A percentile compares a stretch with the other conserved stretches of the same genome.
Evolutionary conservation across 2,888 invertebrate genomes (phyloP).

Genomic region (Drosophila atroscutellata): DNA sequence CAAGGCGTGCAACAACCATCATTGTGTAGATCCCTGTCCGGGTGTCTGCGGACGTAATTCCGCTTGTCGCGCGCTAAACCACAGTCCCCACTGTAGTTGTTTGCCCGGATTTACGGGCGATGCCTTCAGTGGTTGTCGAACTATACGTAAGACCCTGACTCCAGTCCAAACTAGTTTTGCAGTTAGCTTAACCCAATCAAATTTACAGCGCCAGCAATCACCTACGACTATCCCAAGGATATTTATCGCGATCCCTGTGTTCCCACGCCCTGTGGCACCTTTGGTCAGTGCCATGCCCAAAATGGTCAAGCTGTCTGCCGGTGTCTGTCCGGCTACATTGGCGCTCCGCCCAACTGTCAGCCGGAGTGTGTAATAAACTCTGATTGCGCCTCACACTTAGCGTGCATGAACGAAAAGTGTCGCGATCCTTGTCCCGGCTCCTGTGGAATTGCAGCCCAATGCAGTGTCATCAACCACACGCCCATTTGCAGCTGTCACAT

Average conservation of each 20-base stretch:
- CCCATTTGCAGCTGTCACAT: constrained; percentile 88
- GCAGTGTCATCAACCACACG: constrained; percentile 87
- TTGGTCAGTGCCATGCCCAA: constrained; percentile 87
- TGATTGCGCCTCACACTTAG: constrained; percentile 88
- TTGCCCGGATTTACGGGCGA: constrained; percentile 88
- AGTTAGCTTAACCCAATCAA: constrained; percentile 15
- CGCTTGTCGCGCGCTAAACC: constrained; percentile 86
- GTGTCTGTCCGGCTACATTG: constrained; percentile 87
- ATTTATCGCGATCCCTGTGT: constrained; percentile 87
- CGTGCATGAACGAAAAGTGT: constrained; percentile 89
- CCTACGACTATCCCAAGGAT: constrained; percentile 67
- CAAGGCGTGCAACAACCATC: constrained; percentile 88
- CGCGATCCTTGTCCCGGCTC: constrained; percentile 89
- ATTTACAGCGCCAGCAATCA: constrained; percentile 66
- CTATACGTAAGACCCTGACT: constrained; percentile 84
- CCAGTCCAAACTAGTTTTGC: background rate
- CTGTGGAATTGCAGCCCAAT: constrained; percentile 87
- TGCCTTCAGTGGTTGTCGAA: constrained; percentile 87
- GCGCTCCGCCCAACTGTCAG: constrained; percentile 89
- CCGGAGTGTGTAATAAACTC: constrained; percentile 89
- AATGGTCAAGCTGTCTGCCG: constrained; percentile 87
- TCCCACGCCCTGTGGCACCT: constrained; percentile 89
- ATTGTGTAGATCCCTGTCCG: constrained; percentile 89
- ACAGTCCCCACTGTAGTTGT: constrained; percentile 91
- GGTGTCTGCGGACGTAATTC: constrained; percentile 91